Evolutionary conservation across 2,113 vertebrate genomes (phyloP), one percentile per base, ranked within the genome.

Genomic region (Antechinus stuartii): DNA sequence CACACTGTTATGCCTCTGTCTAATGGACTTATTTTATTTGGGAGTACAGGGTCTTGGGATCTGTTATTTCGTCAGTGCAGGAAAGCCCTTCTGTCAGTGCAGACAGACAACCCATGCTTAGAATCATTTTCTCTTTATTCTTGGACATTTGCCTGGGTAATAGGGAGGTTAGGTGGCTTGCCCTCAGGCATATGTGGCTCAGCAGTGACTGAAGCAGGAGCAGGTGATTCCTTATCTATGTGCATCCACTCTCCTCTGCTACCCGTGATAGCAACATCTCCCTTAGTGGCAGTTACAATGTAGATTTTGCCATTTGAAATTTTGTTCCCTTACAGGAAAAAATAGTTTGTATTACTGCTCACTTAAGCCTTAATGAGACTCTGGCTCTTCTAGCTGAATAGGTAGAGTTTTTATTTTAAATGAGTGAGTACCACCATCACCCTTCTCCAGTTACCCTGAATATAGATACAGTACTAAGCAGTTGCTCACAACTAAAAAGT

Each of bases 261-360:
- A 55, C 90, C 27, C 54, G 2, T 26, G 24, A 68, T 96, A 90
- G 46, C 11, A 54, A 53, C 92, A 95, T 8, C 95, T 90, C n/a
- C 22, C 24, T 56, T 84, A 57, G n/a, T 46, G 53, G 91, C 26
- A 95, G 68, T 91, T 35, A 50, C 11, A 92, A 93, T 89, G 16
- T 92, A 95, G 92, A 94, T 14, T 11, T 54, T 91, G 26, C 46
- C 68, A 96, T 57, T 93, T 95, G 90, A 76, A 94, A 93, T 92
- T 53, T 94, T 91, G 25, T 93, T 92, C 90, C 93, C 14, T 47
- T 49, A 93, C 96, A 91, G 57, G 95, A 54, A 42, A 55, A 55
- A 95, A 96, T 26, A 23, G n/a, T 24, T 91, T 91, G 8, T 91
- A 84, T 91, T 90, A 92, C 35, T 54, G 25, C 61, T 95, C 54